Conservation (phyloP, 2,113 vertebrate genomes). For the Etheostoma spectabile region DNA sequence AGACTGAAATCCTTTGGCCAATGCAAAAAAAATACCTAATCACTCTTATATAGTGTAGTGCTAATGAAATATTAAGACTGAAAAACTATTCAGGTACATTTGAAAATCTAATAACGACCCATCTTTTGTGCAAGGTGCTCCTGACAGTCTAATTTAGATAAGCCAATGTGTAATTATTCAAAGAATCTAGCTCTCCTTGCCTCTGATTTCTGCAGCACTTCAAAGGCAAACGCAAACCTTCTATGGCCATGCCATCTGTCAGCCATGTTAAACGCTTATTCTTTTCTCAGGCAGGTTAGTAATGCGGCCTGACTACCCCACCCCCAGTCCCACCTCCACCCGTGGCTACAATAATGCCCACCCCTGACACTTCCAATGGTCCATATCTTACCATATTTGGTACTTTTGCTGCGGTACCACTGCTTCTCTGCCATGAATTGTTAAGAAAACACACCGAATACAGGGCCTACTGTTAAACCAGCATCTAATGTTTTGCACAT, state of each 20-base stretch:
- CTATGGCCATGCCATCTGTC: slow-evolving; percentile 9
- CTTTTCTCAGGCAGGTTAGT: slow-evolving; percentile 34
- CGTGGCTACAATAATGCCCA: slow-evolving; percentile 4
- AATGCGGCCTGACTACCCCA: slow-evolving; percentile 9
- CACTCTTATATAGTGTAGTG: not conserved
- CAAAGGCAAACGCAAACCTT: slow-evolving; percentile 33
- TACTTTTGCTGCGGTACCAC: not conserved
- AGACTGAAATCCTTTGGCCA: not conserved
- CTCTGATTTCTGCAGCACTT: slow-evolving; percentile 32
- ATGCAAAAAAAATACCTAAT: not conserved
- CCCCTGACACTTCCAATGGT: slow-evolving; percentile 12
- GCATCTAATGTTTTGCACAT: slow-evolving; percentile 32
- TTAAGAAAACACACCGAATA: not conserved
- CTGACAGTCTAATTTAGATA: slow-evolving; percentile 33
- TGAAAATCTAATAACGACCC: slow-evolving; percentile 19
- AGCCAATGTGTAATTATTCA: slow-evolving; percentile 53
- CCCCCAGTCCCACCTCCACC: slow-evolving; percentile 10
- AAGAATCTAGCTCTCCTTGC: slow-evolving; percentile 8
- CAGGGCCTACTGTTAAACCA: not conserved
- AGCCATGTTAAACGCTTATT: slow-evolving; percentile 26
- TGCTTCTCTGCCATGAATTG: not conserved
- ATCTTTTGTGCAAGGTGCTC: slow-evolving; percentile 30
- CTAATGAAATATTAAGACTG: slow-evolving; percentile 7
- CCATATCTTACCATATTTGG: not conserved
- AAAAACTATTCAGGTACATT: slow-evolving; percentile 35